These are phyloP conservation scores for Philonicus albiceps DNA, from an alignment of 2,888 invertebrate genomes.

Conservation along the genomic window DNA sequence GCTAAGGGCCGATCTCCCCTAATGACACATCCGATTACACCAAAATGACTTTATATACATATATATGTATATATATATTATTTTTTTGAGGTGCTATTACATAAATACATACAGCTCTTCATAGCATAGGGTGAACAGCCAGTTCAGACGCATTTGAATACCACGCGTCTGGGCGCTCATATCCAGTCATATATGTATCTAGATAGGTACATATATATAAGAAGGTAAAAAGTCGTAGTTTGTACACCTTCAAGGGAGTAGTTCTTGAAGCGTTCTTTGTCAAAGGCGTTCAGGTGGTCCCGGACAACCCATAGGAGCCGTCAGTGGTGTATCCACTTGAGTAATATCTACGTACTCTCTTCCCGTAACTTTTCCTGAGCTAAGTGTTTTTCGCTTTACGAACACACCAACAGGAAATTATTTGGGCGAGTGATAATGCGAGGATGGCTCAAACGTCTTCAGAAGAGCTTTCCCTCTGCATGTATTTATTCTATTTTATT, in stretches of 20 bases:
- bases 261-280: neutral
- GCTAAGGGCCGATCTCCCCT: neutral
- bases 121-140: neutral
- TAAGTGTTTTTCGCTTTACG: conserved; percentile 36
- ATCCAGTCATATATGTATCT: neutral
- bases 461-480: conserved; percentile 7
- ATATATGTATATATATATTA: no score
- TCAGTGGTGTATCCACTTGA: neutral
- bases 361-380: conserved; percentile 20
- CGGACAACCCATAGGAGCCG: neutral
- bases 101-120: conserved; percentile 10
- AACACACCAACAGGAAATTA: conserved; percentile 35
- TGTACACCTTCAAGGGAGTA: neutral
- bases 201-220: neutral
- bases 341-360: conserved; percentile 28
- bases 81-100: conserved; percentile 37
- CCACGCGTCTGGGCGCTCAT: neutral
- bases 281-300: neutral
- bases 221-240: neutral
- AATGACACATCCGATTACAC: conserved; percentile 36
- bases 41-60: conserved; percentile 42
- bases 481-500: neutral
- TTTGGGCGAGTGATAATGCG: conserved; percentile 10
- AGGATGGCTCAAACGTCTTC: neutral
- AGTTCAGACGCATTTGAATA: conserved; percentile 30